These are phyloP conservation scores for Tetranychus piercei DNA, from an alignment of 2,888 invertebrate genomes.

Conservation along the genomic window DNA sequence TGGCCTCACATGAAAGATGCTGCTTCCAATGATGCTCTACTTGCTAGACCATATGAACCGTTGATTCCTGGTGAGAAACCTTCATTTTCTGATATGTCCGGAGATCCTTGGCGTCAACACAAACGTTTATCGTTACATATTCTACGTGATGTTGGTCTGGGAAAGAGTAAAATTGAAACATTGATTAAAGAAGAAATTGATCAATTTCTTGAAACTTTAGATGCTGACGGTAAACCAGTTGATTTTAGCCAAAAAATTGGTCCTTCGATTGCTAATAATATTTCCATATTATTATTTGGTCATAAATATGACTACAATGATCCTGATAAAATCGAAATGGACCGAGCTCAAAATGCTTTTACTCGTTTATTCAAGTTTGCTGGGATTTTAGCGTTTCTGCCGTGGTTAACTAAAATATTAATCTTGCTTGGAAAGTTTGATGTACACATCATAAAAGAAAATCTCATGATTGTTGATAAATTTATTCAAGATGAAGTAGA, in stretches of 20 bases:
- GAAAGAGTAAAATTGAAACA: not conserved
- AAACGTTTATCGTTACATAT: not conserved
- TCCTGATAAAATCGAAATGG: not conserved
- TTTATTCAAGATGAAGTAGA: not conserved
- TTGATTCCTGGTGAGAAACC: not conserved
- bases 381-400: not conserved
- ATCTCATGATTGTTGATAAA: not conserved
- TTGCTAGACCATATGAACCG: not conserved
- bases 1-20: conserved; percentile 3
- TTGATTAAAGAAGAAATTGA: not conserved
- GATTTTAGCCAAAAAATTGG: not conserved
- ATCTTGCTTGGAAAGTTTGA: not conserved
- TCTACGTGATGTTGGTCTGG: not conserved
- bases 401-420: not conserved
- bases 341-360: not conserved
- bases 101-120: not conserved
- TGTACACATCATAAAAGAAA: not conserved
- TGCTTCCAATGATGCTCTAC: not conserved
- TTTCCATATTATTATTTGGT: not conserved
- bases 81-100: not conserved
- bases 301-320: not conserved
- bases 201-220: not conserved
- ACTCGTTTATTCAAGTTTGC: not conserved
- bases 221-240: not conserved
- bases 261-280: not conserved